These are phyloP conservation scores for Lophotriccus pileatus DNA, from an alignment of 2,797 vertebrate genomes.

Conservation along the genomic window DNA sequence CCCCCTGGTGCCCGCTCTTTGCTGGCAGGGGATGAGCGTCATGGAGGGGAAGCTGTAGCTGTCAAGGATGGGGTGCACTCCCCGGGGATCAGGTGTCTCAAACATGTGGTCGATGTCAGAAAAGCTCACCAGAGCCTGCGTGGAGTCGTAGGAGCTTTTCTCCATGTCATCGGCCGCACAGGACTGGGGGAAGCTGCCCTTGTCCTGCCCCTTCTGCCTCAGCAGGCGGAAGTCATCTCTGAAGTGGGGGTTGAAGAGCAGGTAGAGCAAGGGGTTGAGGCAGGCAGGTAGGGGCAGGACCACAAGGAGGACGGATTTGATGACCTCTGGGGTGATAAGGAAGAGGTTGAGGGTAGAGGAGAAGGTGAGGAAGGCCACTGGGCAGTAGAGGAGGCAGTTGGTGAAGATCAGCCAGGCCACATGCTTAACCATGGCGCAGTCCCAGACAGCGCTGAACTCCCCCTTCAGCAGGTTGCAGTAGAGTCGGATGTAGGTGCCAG, in stretches of 20 bases:
- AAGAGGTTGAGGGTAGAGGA: slow-evolving; percentile 90
- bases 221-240: slow-evolving; percentile 86
- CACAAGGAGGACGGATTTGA: slow-evolving; percentile 89
- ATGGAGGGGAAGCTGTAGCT: slow-evolving; percentile 73
- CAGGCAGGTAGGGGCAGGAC: slow-evolving; percentile 91
- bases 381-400: slow-evolving; percentile 92
- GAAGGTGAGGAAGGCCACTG: slow-evolving; percentile 92
- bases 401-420: slow-evolving; percentile 95
- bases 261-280: slow-evolving; percentile 92
- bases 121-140: slow-evolving; percentile 85
- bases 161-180: slow-evolving; percentile 82
- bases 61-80: slow-evolving; percentile 66
- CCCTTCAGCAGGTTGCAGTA: slow-evolving; percentile 90
- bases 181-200: slow-evolving; percentile 67
- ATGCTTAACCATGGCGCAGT: slow-evolving; percentile 92
- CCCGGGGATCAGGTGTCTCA: slow-evolving; percentile 70
- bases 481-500: slow-evolving; percentile 88
- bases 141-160: slow-evolving; percentile 92
- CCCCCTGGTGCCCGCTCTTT: slow-evolving; percentile 71
- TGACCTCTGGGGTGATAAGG: slow-evolving; percentile 87
- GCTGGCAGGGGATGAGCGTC: slow-evolving; percentile 82
- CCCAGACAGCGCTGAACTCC: slow-evolving; percentile 87
- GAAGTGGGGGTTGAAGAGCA: slow-evolving; percentile 87
- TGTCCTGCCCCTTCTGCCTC: slow-evolving; percentile 72
- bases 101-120: slow-evolving; percentile 78